Conservation (phyloP, 2,797 vertebrate genomes). For the Chaunax sp. region DNA sequence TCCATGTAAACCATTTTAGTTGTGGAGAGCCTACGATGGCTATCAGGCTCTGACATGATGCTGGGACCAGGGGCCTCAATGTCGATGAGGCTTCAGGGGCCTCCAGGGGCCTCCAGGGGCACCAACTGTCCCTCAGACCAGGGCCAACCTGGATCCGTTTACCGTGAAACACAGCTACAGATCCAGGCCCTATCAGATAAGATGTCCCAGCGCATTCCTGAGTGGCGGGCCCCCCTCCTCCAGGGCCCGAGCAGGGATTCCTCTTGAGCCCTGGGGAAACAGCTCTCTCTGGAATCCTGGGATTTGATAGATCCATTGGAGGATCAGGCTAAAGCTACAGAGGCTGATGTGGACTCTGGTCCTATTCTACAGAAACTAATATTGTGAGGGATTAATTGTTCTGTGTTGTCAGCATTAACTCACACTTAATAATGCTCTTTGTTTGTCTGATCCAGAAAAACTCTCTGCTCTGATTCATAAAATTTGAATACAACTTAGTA, state of each 20-base stretch:
- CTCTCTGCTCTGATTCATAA: slow-evolving; percentile 2
- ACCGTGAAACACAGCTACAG: slow-evolving; percentile 27
- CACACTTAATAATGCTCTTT: slow-evolving; percentile 7
- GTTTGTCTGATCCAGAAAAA: not conserved
- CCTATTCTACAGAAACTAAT: slow-evolving; percentile 30
- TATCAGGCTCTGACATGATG: slow-evolving; percentile 31
- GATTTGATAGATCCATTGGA: slow-evolving; percentile 61
- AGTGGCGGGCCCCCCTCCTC: slow-evolving; percentile 52
- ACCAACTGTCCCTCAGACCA: slow-evolving; percentile 44
- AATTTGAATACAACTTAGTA: not conserved
- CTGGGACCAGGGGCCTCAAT: slow-evolving; percentile 5
- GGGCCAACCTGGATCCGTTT: slow-evolving; percentile 50
- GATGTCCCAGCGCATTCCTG: slow-evolving; percentile 72
- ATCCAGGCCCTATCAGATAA: slow-evolving; percentile 75
- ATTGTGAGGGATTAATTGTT: slow-evolving; percentile 51
- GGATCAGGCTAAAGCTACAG: slow-evolving; percentile 54
- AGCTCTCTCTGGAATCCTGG: slow-evolving; percentile 52
- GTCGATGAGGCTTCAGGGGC: slow-evolving; percentile 9
- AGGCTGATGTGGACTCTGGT: slow-evolving; percentile 24
- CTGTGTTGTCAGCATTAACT: slow-evolving; percentile 33
- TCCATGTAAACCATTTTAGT: slow-evolving; percentile 22
- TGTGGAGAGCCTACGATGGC: slow-evolving; percentile 21
- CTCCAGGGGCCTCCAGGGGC: slow-evolving; percentile 28
- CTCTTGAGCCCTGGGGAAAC: slow-evolving; percentile 41
- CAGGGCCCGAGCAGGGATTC: slow-evolving; percentile 45